A percentile compares a stretch with the other conserved stretches of the same genome.
phyloP scores from a whole-genome alignment of 2,888 invertebrate species.

The Erebia aethiops region DNA sequence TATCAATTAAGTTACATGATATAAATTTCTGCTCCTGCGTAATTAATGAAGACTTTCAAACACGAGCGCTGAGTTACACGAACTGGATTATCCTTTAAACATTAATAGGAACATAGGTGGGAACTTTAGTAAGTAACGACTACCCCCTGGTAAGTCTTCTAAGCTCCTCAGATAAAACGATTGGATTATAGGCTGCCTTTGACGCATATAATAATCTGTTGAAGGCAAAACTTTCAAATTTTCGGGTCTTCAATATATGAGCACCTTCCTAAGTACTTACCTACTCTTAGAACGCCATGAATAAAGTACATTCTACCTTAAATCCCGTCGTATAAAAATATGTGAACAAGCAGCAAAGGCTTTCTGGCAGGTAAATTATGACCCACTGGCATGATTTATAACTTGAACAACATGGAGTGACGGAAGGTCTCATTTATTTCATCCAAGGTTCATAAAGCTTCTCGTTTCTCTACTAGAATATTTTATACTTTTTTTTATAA shows the following conservation, averaged over 20 bases:
- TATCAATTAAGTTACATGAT: slow-evolving; percentile 60
- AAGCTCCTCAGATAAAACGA: slow-evolving; percentile 14
- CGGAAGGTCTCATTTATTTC: not conserved
- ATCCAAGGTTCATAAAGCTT: not conserved
- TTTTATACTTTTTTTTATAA: not conserved
- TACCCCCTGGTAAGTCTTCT: slow-evolving; percentile 14
- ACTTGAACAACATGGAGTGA: not conserved
- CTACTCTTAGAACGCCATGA: not conserved
- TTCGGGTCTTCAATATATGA: not conserved
- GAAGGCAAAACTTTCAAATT: not conserved
- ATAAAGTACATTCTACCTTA: not conserved
- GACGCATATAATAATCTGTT: not conserved
- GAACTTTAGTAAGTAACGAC: slow-evolving; percentile 41
- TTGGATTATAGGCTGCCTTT: not conserved
- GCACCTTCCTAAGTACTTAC: not conserved
- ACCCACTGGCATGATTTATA: not conserved
- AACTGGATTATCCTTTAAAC: slow-evolving; percentile 38
- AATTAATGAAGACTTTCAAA: slow-evolving; percentile 58
- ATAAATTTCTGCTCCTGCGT: slow-evolving; percentile 31
- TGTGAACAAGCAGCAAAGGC: not conserved
- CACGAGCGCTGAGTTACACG: slow-evolving; percentile 55
- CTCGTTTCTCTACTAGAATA: not conserved
- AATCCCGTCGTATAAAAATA: not conserved
- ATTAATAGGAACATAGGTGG: slow-evolving; percentile 18
- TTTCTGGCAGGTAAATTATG: slow-evolving; percentile 3